Conservation (phyloP, 2,797 vertebrate species). For the Limnodromus scolopaceus region DNA sequence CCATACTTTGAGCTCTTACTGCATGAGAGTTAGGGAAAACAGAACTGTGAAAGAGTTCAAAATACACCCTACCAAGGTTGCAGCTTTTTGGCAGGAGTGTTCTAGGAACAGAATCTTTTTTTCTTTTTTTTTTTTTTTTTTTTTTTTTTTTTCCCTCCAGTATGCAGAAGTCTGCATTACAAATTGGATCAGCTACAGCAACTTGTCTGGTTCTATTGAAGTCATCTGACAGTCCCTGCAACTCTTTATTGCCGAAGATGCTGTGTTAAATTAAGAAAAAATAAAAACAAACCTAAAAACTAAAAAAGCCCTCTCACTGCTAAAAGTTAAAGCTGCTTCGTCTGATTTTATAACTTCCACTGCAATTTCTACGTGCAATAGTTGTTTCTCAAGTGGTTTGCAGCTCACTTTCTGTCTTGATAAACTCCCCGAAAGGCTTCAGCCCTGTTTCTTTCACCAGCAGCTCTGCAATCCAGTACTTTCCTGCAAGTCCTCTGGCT, state of each 20-base stretch:
- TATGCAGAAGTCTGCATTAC: slow-evolving; percentile 71
- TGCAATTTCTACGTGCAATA: slow-evolving; percentile 42
- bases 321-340: slow-evolving; percentile 29
- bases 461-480: slow-evolving; percentile 17
- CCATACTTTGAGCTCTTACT: slow-evolving; percentile 48
- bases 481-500: slow-evolving; percentile 32
- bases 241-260: slow-evolving; percentile 47
- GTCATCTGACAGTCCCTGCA: slow-evolving; percentile 69
- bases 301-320: background rate
- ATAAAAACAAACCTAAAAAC: background rate
- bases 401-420: slow-evolving; percentile 11
- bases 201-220: slow-evolving; percentile 68
- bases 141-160: slow-evolving; percentile 5
- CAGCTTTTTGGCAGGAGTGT: slow-evolving; percentile 67
- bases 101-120: slow-evolving; percentile 56
- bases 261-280: slow-evolving; percentile 19
- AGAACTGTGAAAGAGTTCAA: slow-evolving; percentile 45
- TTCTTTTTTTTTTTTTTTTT: background rate
- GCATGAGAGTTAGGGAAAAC: slow-evolving; percentile 31
- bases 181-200: slow-evolving; percentile 66
- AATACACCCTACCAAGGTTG: slow-evolving; percentile 68
- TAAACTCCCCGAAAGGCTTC: slow-evolving; percentile 52
- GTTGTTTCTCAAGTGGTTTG: slow-evolving; percentile 55
- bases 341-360: slow-evolving; percentile 22
- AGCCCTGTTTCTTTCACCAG: slow-evolving; percentile 32